Conservation (phyloP, 53 echinoderm and acorn worm species). For the Luidia sarsii region DNA sequence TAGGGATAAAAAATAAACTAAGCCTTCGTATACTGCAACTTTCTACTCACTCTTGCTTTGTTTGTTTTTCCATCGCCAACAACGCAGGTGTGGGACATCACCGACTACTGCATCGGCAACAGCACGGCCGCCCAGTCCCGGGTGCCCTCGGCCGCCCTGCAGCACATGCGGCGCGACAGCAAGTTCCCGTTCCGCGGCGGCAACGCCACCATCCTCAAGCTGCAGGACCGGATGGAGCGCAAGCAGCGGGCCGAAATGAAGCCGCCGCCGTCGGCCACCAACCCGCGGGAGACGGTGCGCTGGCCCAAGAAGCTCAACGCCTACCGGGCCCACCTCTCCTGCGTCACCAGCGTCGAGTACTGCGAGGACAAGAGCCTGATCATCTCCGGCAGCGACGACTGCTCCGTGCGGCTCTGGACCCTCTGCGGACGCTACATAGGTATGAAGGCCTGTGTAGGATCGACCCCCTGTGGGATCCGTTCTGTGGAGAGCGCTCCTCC, state of each 20-base stretch:
- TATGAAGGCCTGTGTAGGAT: no score
- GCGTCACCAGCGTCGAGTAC: constrained; percentile 77
- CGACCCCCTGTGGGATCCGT: no score
- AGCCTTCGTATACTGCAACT: background rate
- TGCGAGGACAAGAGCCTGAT: constrained; percentile 86
- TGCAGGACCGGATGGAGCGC: constrained; percentile 61
- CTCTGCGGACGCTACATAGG: constrained; percentile 95
- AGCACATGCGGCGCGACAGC: constrained; percentile 47
- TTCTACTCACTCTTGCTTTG: background rate
- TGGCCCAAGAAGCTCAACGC: constrained; percentile 89
- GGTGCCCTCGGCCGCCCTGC: constrained; percentile 33
- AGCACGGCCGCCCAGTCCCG: constrained; percentile 15
- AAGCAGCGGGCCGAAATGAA: constrained; percentile 58
- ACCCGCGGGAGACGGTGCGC: constrained; percentile 75
- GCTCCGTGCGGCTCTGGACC: constrained; percentile 89
- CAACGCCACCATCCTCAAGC: constrained; percentile 54
- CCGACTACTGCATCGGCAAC: constrained; percentile 82
- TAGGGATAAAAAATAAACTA: no score
- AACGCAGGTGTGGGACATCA: constrained; percentile 98
- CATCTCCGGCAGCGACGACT: constrained; percentile 85
- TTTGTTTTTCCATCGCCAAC: background rate
- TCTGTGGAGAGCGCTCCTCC: no score
- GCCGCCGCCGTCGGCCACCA: constrained; percentile 75
- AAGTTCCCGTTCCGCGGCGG: constrained; percentile 77
- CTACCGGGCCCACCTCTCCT: constrained; percentile 79